Evolutionary conservation across 2,888 invertebrate genomes (phyloP), one percentile per base, ranked within the genome.

Genomic region (Ypsolopha scabrella): DNA sequence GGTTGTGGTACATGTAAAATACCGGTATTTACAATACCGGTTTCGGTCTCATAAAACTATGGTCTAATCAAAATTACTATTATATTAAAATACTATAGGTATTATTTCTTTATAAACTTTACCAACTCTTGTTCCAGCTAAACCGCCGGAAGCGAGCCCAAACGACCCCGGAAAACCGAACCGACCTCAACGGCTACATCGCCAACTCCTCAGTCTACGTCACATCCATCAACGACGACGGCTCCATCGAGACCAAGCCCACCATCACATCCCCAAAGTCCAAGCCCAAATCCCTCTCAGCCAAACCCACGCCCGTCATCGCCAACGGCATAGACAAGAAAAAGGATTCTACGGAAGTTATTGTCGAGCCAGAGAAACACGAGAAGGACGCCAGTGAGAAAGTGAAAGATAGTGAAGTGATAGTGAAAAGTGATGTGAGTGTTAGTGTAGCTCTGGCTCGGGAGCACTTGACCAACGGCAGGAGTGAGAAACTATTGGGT

Each of bases 201-300:
- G 93, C 92, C 70, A 92, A 92, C 70, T 92, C 93, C 53, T 92
- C 93, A 52, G 94, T 94, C 60, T 94, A 94, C 88, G 94, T 94
- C 60, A 94, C 94, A 57, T 93, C 93, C 59, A 91, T 92, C 50
- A 82, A 81, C 74, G 86, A 87, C 61, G 82, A 87, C 75, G 80
- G 87, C 55, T 71, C 87, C 9, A 81, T 85, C 63, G 82, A 86
- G 56, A 77, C 72, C 58, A 82, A 85, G 55, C 85, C 87, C 1
- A 81, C 78, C 3, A 82, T 80, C 64, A 81, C 85, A 6, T 85
- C 85, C 7, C 83, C 87, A 0, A 86, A 85, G 64, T 72, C 80
- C 10, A 78, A 74, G 55, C 85, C 80, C 2, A 87, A 80, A 62
- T 78, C 79, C 41, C 67, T 83, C 62, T 79, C 82, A 72, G 80